Percentiles rank a stretch among this genome's conserved stretches.
These are phyloP conservation scores for Gryon sp. DNA, from an alignment of 1,140 invertebrate genomes.

Conservation along the genomic window DNA sequence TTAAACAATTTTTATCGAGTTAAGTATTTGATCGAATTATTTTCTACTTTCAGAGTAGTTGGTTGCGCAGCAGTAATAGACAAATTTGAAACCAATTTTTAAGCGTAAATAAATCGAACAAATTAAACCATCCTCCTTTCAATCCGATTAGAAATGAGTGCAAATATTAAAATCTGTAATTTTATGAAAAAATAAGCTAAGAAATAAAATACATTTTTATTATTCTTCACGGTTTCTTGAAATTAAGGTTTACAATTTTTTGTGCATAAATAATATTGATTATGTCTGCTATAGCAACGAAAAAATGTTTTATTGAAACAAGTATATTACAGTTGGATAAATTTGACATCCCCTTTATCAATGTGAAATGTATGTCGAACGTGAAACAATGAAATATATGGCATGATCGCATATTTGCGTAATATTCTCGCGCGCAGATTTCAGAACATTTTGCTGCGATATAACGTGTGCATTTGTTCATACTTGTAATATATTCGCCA, in stretches of 20 bases:
- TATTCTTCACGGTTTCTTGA: too few species aligned
- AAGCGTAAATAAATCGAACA: not conserved
- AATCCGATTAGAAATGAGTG: too few species aligned
- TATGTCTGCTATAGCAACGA: too few species aligned
- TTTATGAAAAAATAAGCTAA: too few species aligned
- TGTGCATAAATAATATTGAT: too few species aligned
- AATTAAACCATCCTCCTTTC: too few species aligned
- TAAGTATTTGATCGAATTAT: conserved; percentile 1
- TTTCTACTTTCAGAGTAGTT: not conserved
- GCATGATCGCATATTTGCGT: conserved; percentile 34
- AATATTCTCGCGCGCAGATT: conserved; percentile 26
- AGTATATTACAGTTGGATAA: too few species aligned
- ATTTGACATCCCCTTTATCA: conserved; percentile 4
- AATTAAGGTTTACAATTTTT: too few species aligned
- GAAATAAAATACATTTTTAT: too few species aligned
- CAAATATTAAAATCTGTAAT: too few species aligned
- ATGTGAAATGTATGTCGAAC: too few species aligned
- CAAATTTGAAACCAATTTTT: not conserved
- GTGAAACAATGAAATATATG: conserved; percentile 18
- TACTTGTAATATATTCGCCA: conserved; percentile 30
- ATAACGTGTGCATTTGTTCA: conserved; percentile 21
- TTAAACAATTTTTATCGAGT: not conserved
- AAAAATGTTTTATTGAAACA: too few species aligned
- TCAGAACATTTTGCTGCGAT: conserved; percentile 30
- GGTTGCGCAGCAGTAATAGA: not conserved